Evolutionary conservation across 1,140 invertebrate genomes (phyloP).

Genomic region (Solenopsis fugax): DNA sequence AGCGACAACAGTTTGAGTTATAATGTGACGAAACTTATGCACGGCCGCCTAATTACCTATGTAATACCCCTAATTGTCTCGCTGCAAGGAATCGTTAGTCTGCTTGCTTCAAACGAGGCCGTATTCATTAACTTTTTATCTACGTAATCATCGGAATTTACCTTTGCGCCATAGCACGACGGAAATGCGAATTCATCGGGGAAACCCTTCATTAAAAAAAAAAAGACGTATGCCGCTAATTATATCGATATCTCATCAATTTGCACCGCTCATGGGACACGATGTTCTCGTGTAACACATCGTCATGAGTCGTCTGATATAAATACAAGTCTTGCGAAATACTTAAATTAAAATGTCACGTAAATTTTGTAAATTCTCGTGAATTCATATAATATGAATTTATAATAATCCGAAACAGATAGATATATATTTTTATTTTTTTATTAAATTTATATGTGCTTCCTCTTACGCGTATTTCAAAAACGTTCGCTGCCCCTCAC

Average conservation of each 20-base stretch:
- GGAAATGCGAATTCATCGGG: constrained; percentile 49
- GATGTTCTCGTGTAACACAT: not conserved
- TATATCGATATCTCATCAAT: constrained; percentile 37
- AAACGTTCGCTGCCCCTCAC: constrained; percentile 8
- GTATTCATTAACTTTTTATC: constrained; percentile 63
- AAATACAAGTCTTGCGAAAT: constrained; percentile 7
- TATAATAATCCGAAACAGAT: not conserved
- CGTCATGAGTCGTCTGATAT: too few species aligned
- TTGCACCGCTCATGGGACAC: not conserved
- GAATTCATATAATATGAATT: not conserved
- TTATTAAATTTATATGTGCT: not conserved
- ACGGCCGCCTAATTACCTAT: constrained; percentile 56
- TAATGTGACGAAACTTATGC: constrained; percentile 42
- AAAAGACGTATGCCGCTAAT: not conserved
- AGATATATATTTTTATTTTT: not conserved
- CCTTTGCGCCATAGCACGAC: not conserved
- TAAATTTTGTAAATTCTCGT: constrained; percentile 14
- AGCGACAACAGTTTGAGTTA: constrained; percentile 23
- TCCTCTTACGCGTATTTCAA: not conserved
- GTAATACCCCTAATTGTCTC: constrained; percentile 71
- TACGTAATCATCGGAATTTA: constrained; percentile 61
- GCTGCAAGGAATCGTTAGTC: constrained; percentile 52
- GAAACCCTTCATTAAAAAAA: constrained; percentile 1
- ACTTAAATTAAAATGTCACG: not conserved
- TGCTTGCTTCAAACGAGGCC: constrained; percentile 58